Percentiles rank a stretch among this genome's conserved stretches.
Evolutionary conservation across 1,140 invertebrate species (phyloP).

Genomic region (Cyrtorhinus lividipennis): DNA sequence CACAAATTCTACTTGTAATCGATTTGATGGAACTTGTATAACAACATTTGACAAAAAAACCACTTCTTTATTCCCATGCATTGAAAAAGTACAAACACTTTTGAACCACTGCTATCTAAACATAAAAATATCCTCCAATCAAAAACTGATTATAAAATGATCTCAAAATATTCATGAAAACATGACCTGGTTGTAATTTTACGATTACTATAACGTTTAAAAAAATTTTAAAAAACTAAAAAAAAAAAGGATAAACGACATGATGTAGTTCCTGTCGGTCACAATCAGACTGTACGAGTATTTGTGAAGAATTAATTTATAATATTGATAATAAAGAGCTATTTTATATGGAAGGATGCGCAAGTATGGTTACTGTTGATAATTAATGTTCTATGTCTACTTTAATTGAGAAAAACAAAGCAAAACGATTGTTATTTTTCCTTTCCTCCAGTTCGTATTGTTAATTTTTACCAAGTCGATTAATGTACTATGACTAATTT

Average conservation of each 20-base stretch:
- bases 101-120: background rate
- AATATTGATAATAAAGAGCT: slow-evolving; percentile 18
- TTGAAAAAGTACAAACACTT: background rate
- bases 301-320: slow-evolving; percentile 23
- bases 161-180: slow-evolving; percentile 12
- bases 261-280: slow-evolving; percentile 17
- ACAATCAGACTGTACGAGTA: slow-evolving; percentile 25
- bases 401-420: background rate
- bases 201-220: slow-evolving; percentile 12
- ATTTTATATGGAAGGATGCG: slow-evolving; percentile 16
- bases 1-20: too few relatives aligned
- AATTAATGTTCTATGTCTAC: background rate
- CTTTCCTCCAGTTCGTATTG: slow-evolving; percentile 6
- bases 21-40: too few relatives aligned
- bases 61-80: too few relatives aligned
- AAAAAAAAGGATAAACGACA: slow-evolving; percentile 9
- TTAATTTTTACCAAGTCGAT: slow-evolving; percentile 7
- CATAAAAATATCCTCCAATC: slow-evolving; percentile 12
- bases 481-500: background rate
- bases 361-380: background rate
- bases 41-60: too few relatives aligned
- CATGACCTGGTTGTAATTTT: slow-evolving; percentile 18
- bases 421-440: slow-evolving; percentile 12
- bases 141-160: slow-evolving; percentile 10
- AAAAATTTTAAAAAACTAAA: background rate